Evolutionary conservation across 2,888 invertebrate genomes (phyloP).

Genomic region (Metellina segmentata): DNA sequence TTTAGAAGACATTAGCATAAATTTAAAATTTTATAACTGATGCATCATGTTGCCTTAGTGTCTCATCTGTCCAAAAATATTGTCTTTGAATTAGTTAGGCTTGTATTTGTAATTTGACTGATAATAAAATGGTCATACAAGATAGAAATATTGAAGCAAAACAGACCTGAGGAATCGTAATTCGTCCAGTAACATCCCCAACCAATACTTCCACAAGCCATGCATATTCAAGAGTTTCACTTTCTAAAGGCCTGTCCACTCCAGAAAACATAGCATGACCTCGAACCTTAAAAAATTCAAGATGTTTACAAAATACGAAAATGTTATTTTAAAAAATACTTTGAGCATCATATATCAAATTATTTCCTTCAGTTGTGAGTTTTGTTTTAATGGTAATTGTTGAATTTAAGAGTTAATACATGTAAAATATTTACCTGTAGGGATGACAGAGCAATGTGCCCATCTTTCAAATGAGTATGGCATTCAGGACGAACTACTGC

Average conservation of each 20-base stretch:
- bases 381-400: background rate
- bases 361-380: background rate
- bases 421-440: constrained; percentile 65
- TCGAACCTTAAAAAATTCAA: constrained; percentile 85
- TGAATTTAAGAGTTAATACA: background rate
- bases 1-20: no score
- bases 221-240: constrained; percentile 97
- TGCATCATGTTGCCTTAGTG: no score
- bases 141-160: background rate
- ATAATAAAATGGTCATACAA: no score
- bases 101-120: no score
- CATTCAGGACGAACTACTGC: constrained; percentile 78
- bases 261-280: constrained; percentile 99
- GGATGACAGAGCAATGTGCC: constrained; percentile 90
- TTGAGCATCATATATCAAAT: background rate
- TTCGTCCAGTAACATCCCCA: constrained; percentile 94
- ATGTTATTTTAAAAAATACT: background rate
- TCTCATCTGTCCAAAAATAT: no score
- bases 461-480: constrained; percentile 88
- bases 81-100: no score
- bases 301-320: background rate
- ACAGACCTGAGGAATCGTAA: constrained; percentile 89
- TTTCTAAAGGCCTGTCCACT: constrained; percentile 91
- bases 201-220: constrained; percentile 97
- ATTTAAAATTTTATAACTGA: no score